Evolutionary conservation across 2,113 vertebrate species (phyloP).

Genomic region (Grammatotria lemairii): DNA sequence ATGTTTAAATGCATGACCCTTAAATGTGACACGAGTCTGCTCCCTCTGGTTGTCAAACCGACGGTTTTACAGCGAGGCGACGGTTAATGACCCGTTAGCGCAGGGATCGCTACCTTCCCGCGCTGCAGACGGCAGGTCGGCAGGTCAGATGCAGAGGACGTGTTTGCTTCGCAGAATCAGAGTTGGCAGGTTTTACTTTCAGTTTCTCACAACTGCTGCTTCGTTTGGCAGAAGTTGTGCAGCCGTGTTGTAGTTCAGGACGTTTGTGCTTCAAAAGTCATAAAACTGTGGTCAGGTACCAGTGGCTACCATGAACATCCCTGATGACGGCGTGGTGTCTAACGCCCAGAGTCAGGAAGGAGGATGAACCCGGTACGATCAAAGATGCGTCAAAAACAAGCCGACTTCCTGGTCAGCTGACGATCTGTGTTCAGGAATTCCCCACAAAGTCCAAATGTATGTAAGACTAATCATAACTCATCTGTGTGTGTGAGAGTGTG

Average conservation of each 20-base stretch:
- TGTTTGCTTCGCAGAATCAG: neutral
- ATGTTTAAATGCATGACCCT: neutral
- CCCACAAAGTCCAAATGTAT: too few species aligned
- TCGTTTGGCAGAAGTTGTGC: neutral
- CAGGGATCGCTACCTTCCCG: neutral
- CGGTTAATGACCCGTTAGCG: neutral
- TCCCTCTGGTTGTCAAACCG: neutral
- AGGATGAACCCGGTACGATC: neutral
- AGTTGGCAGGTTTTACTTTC: neutral
- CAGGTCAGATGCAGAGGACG: neutral
- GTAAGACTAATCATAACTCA: too few species aligned
- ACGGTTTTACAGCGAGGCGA: neutral
- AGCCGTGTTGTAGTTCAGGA: neutral
- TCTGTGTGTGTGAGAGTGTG: too few species aligned
- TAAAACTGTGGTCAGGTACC: neutral
- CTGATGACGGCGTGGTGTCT: neutral
- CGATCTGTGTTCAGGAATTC: too few species aligned
- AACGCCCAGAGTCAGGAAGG: neutral
- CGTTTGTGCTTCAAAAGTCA: accelerated
- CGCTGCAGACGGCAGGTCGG: neutral
- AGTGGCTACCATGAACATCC: neutral
- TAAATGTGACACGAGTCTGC: neutral
- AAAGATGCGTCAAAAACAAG: accelerated
- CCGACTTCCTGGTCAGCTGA: too few species aligned
- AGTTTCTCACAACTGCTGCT: neutral